These are phyloP conservation scores for Cottoperca gobio DNA, from an alignment of 2,797 vertebrate genomes.

Conservation along the genomic window DNA sequence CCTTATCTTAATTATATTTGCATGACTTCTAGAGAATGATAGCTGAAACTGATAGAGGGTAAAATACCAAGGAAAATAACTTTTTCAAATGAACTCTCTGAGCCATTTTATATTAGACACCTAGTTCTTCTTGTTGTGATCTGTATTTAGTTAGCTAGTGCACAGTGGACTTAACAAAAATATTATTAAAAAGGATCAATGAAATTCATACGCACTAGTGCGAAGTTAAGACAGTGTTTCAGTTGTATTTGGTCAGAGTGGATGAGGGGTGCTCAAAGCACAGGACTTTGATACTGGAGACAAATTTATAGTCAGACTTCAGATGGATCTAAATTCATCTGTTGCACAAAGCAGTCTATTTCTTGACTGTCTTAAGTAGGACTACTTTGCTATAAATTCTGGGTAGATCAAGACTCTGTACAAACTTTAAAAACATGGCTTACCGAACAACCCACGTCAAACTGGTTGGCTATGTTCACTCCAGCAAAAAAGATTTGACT, in stretches of 20 bases:
- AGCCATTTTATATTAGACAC: background rate
- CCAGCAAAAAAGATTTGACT: background rate
- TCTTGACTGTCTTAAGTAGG: background rate
- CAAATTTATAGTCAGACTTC: background rate
- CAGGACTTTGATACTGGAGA: background rate
- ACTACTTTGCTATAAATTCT: background rate
- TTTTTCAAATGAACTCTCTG: conserved; percentile 6
- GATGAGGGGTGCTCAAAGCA: background rate
- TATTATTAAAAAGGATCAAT: no score
- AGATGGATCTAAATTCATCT: background rate
- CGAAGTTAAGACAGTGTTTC: no score
- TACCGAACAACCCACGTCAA: background rate
- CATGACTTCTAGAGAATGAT: conserved; percentile 22
- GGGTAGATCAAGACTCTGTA: conserved; percentile 2
- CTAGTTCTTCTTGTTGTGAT: background rate
- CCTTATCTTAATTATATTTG: conserved; percentile 36
- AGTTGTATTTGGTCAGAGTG: no score
- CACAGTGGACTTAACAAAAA: background rate
- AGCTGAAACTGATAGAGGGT: conserved; percentile 18
- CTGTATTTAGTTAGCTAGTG: background rate
- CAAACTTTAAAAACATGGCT: background rate
- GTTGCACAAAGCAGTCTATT: background rate
- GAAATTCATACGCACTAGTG: background rate
- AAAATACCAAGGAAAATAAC: conserved; percentile 20
- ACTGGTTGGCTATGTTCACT: background rate